These are phyloP conservation scores for Parasteatoda tepidariorum DNA, from an alignment of 1,140 invertebrate genomes.

Conservation along the genomic window DNA sequence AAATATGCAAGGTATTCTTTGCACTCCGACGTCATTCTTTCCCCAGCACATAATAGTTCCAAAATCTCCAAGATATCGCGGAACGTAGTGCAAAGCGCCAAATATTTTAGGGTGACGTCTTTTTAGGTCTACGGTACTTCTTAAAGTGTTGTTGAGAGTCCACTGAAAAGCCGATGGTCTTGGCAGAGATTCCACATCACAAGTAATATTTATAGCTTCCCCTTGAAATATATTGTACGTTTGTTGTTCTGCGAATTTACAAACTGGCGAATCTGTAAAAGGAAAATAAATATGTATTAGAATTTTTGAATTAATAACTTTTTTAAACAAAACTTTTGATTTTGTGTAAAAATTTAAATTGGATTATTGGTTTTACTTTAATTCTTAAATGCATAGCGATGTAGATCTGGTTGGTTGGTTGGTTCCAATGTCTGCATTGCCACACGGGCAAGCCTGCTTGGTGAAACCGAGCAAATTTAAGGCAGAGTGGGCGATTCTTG, in stretches of 20 bases:
- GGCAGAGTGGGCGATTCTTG: too few relatives aligned
- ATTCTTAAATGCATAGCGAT: too few relatives aligned
- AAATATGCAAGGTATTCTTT: constrained; percentile 62
- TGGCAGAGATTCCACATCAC: constrained; percentile 90
- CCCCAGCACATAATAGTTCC: constrained; percentile 63
- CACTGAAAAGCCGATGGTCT: constrained; percentile 81
- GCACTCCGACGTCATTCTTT: constrained; percentile 61
- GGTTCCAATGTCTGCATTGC: too few relatives aligned
- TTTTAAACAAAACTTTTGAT: too few relatives aligned
- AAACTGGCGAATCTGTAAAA: constrained; percentile 83
- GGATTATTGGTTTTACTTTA: too few relatives aligned
- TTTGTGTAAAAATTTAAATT: too few relatives aligned
- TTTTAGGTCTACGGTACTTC: constrained; percentile 77
- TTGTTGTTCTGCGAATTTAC: constrained; percentile 75
- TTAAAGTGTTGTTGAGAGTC: constrained; percentile 93
- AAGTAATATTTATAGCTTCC: constrained; percentile 86
- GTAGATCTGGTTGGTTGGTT: too few relatives aligned
- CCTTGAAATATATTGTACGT: constrained; percentile 88
- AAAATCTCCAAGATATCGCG: constrained; percentile 59
- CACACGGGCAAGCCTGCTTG: too few relatives aligned
- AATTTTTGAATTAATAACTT: not conserved
- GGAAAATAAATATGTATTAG: too few relatives aligned
- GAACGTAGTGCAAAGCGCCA: constrained; percentile 54
- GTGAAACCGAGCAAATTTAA: too few relatives aligned
- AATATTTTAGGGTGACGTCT: constrained; percentile 38